Evolutionary conservation across 2,797 vertebrate species (phyloP), one percentile per base, ranked within the genome.

Genomic region (Sylvia borin): DNA sequence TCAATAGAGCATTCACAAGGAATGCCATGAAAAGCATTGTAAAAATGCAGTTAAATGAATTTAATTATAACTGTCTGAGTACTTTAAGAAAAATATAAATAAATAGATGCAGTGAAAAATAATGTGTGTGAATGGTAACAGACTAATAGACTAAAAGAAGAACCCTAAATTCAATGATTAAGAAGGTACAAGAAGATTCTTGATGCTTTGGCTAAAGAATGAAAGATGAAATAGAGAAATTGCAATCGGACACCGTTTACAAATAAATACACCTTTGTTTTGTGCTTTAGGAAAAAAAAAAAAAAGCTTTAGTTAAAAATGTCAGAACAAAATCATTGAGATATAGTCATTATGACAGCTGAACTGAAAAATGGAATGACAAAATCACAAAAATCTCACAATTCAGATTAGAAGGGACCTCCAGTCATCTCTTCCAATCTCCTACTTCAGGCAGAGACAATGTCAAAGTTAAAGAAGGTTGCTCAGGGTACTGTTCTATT

Each of bases 351-450:
- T 50, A 47, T 27, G 71, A 38, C 16, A 77, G 24, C 55, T 60
- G 32, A 86, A 64, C 40, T 73, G 55, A 68, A 78, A 93, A 68
- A 45, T 5, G 2, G 16, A 16, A 18, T 81, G 11, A 53, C 8
- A 45, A 24, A 65, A 79, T n/a, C n/a, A 61, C 21, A 45, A 64
- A 70, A 47, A 13, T 29, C 24, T 31, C 8, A 4, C 2, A 24
- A 4, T 42, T 88, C 11, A 12, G 7, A 10, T 34, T 60, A 29
- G 16, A 74, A 67, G 17, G 11, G 24, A 36, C 6, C 1, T 48
- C 18, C 3, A 3, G 0, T 40, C 15, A 38, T 27, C 29, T 83
- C 8, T 2, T 62, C 31, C 22, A 60, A 20, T 19, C 11, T 62
- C 21, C 19, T 93, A 4, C 5, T 42, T 2, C 1, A 54, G 43